Conservation (phyloP, 2,888 invertebrate species). For the Stenichneumon culpator region DNA sequence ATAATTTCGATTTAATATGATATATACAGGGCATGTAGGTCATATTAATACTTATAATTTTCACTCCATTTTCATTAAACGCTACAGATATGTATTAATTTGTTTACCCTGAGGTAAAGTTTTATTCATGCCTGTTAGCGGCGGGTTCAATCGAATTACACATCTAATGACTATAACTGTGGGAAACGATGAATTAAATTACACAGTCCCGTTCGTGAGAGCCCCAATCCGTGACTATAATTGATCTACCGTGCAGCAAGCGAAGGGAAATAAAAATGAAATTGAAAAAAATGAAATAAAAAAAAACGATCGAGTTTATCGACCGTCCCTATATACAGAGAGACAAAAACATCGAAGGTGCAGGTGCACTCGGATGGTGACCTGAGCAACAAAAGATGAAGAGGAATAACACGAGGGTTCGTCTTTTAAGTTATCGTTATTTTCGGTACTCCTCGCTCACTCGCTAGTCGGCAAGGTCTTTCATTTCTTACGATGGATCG, state of each 20-base stretch:
- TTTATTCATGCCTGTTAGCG: slow-evolving; percentile 10
- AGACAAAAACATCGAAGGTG: slow-evolving; percentile 50
- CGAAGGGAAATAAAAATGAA: not conserved
- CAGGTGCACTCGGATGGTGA: slow-evolving; percentile 52
- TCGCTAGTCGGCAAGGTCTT: slow-evolving; percentile 52
- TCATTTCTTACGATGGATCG: slow-evolving; percentile 36
- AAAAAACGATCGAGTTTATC: slow-evolving; percentile 22
- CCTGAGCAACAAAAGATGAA: slow-evolving; percentile 20
- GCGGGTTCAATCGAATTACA: slow-evolving; percentile 9
- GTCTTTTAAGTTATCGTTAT: slow-evolving; percentile 40
- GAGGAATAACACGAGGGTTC: slow-evolving; percentile 17
- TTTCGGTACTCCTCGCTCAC: slow-evolving; percentile 36
- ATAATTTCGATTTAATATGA: too few relatives aligned
- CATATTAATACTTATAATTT: not conserved
- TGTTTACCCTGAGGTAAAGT: not conserved
- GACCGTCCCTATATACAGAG: slow-evolving; percentile 4
- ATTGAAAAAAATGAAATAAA: slow-evolving; percentile 1
- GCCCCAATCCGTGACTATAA: slow-evolving; percentile 45
- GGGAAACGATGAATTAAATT: slow-evolving; percentile 50
- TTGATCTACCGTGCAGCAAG: slow-evolving; percentile 15
- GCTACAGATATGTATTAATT: not conserved
- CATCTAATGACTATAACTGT: slow-evolving; percentile 33
- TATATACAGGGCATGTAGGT: not conserved
- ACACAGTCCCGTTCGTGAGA: slow-evolving; percentile 12
- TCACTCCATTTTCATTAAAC: not conserved